Percentiles rank a stretch among this genome's conserved stretches.
These are phyloP conservation scores for Tympanuchus pallidicinctus DNA, from an alignment of 2,113 vertebrate species.

Conservation along the genomic window DNA sequence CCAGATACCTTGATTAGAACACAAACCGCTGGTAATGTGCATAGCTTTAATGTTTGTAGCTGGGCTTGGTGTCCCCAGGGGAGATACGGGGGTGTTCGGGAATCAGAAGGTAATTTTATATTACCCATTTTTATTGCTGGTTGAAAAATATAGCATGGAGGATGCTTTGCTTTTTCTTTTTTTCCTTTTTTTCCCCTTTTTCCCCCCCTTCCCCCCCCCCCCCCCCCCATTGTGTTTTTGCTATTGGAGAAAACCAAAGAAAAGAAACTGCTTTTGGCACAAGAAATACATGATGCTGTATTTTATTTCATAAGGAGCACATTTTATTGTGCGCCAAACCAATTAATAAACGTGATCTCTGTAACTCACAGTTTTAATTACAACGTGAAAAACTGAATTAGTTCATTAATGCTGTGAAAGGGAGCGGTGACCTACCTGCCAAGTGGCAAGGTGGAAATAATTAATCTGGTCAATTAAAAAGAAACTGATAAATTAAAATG, in stretches of 20 bases:
- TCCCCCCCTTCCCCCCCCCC: neutral
- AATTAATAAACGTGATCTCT: constrained; percentile 69
- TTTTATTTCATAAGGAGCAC: constrained; percentile 71
- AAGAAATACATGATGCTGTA: constrained; percentile 56
- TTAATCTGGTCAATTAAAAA: constrained; percentile 83
- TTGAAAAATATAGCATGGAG: neutral
- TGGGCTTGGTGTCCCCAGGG: neutral
- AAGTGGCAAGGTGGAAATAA: constrained; percentile 83
- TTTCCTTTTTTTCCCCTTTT: neutral
- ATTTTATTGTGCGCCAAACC: constrained; percentile 55
- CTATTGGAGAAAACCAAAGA: constrained; percentile 28
- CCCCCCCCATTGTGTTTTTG: neutral
- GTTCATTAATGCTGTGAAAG: constrained; percentile 79
- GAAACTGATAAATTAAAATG: constrained; percentile 79
- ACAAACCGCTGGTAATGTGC: constrained; percentile 25
- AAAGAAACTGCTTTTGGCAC: constrained; percentile 47
- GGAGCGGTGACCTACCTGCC: constrained; percentile 80
- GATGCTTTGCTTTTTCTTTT: neutral
- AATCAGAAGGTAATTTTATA: constrained; percentile 13
- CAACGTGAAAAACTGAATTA: constrained; percentile 62
- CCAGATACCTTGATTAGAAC: constrained; percentile 39
- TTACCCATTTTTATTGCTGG: neutral
- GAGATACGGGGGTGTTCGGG: neutral
- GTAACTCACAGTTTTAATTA: constrained; percentile 77
- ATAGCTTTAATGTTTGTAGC: neutral